Percentiles rank a stretch among this genome's conserved stretches.
Evolutionary conservation across 2,797 vertebrate species (phyloP).

Genomic region (Amblyopsis hoosieri): DNA sequence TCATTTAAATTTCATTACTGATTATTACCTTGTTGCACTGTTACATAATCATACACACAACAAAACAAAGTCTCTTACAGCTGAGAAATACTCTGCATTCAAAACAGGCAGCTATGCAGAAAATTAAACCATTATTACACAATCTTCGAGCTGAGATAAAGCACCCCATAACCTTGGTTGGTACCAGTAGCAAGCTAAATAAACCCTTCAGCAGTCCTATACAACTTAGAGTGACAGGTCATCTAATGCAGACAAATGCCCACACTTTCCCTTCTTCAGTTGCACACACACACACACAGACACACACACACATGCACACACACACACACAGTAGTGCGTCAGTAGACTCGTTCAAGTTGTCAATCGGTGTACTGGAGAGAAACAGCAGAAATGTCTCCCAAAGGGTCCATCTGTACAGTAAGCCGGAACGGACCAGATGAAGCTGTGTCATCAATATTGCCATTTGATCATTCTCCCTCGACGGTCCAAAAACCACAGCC

Average conservation of each 20-base stretch:
- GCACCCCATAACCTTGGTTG: slow-evolving; percentile 1
- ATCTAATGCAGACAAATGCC: background rate
- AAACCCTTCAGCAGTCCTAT: background rate
- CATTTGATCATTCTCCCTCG: slow-evolving; percentile 55
- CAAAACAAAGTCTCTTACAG: background rate
- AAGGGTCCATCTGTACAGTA: slow-evolving; percentile 23
- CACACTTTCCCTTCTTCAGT: slow-evolving; percentile 5
- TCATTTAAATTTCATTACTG: too few relatives aligned
- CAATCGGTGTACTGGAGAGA: slow-evolving; percentile 37
- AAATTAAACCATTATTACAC: slow-evolving; percentile 1
- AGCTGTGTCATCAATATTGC: slow-evolving; percentile 61
- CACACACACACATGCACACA: slow-evolving; percentile 14
- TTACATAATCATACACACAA: too few relatives aligned
- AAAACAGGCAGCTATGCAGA: slow-evolving; percentile 3
- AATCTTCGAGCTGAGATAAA: slow-evolving; percentile 7
- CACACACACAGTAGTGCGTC: slow-evolving; percentile 11
- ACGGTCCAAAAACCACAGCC: slow-evolving; percentile 20
- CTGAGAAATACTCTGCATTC: background rate
- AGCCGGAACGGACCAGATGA: slow-evolving; percentile 26
- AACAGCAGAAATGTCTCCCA: slow-evolving; percentile 31
- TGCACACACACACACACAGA: slow-evolving; percentile 14
- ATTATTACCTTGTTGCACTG: background rate
- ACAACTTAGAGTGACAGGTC: background rate
- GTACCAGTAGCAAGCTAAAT: background rate
- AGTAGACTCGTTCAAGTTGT: slow-evolving; percentile 23